phyloP scores from a whole-genome alignment of 2,797 vertebrate genomes.

The Bradypus variegatus region DNA sequence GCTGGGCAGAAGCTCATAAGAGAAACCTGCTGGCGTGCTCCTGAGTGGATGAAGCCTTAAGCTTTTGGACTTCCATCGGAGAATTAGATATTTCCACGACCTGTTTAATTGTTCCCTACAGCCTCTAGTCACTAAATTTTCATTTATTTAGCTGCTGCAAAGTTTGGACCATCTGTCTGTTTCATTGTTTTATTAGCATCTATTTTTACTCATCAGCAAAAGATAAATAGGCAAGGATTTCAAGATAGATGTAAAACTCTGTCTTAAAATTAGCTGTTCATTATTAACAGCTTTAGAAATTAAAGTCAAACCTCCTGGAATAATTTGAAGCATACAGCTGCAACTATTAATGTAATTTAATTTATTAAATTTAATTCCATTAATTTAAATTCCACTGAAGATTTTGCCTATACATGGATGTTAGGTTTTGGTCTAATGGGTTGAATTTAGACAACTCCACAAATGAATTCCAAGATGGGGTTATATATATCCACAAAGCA shows the following conservation, averaged over 20 bases:
- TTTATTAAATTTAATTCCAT: neutral
- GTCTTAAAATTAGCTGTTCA: conserved; percentile 22
- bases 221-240: conserved; percentile 21
- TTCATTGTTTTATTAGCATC: neutral
- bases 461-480: conserved; percentile 37
- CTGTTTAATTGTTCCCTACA: neutral
- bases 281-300: conserved; percentile 27
- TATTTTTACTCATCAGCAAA: conserved; percentile 30
- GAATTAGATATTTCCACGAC: neutral
- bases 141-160: neutral
- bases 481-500: conserved; percentile 42
- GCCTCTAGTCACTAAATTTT: neutral
- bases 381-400: conserved; percentile 18
- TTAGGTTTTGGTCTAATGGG: conserved; percentile 23
- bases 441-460: conserved; percentile 27
- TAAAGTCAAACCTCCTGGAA: neutral
- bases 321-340: neutral
- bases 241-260: neutral
- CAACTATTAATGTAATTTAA: neutral
- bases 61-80: neutral
- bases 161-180: neutral
- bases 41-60: neutral
- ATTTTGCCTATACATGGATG: conserved; percentile 7
- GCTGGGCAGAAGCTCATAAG: neutral
- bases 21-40: rapidly evolving